Evolutionary conservation across 2,888 invertebrate species (phyloP), one percentile per base, ranked within the genome.

Genomic region (Microctonus aethiopoides): DNA sequence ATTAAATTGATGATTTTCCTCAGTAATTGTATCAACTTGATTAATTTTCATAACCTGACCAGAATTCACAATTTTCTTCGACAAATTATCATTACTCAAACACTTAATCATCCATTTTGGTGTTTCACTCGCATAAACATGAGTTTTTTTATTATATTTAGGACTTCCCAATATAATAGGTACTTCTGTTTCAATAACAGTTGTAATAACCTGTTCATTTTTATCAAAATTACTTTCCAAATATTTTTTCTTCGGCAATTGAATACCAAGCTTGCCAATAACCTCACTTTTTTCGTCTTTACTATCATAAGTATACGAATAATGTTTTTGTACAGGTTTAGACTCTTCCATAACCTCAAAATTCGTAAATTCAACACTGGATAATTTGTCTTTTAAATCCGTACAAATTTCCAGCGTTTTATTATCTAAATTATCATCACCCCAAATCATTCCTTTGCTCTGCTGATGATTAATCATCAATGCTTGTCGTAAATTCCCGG

Each of bases 221-320:
- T 84, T 82, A 36, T 85, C 84, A 36, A 85, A 84, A 66, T 84
- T 84, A 39, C 85, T 85, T 64, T 85, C 85, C 1, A 84, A 70
- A 57, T 81, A 84, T 57, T 84, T 84, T 59, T 84, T 84, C 57
- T 79, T 79, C 2, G 80, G 82, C 52, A 81, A 61, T 4, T 77
- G 76, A 9, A 83, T 76, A 64, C 77, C 82, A 5, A 79, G 61
- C 26, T 78, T 80, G 1, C 80, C 78, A 0, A 81, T 76, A 1
- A 74, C 71, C 34, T 74, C 74, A 24, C 46, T 67, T 2, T 66
- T 56, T 3, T 79, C 77, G 20, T 78, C 80, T n/a, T 73, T 77
- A 4, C 78, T 79, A 63, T 85, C 84, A 51, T 84, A 85, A 4
- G 84, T 84, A 70, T 84, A 85, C n/a, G 85, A 82, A 61, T 83